Base-by-base conservation (phyloP, 1,140 invertebrate genomes). In the Contarinia nasturtii region DNA sequence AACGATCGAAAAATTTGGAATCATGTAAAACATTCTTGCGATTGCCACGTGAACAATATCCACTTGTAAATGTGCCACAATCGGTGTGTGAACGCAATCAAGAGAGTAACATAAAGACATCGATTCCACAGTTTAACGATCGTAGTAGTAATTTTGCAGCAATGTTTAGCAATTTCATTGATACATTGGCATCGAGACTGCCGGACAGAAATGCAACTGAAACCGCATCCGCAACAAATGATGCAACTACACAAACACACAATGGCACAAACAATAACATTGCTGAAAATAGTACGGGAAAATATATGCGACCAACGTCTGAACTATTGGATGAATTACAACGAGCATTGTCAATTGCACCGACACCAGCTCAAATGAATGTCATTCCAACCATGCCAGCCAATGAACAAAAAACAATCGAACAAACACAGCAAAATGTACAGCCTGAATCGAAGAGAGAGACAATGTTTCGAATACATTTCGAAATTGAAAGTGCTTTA, bases 401-500 rank as follows among this genome's bases (percentile, higher is more conserved):
- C 36, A n/a, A n/a, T n/a, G 12, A 17, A 38, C 12, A 3, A n/a
- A 38, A 5, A 5, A 38, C 18, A 7, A n/a, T n/a, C n/a, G n/a
- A n/a, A 43, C 11, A 18, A 21, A 12, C 18, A 19, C 11, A 18
- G 18, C 41, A n/a, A 43, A 18, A 7, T 5, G 41, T n/a, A 17
- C n/a, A 5, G 5, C 4, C 18, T 3, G 18, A 12, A 12, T 7
- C 17, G 11, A 12, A 18, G 18, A 18, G 4, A 19, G 20, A 3
- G 18, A 17, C 17, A 11, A 17, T 18, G n/a, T 18, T 43, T 21
- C 66, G 63, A 56, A 69, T 67, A 33, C 56, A 65, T n/a, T 55
- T 76, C 14, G 61, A 67, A 33, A 71, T 76, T 42, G 67, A 73
- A 34, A 66, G 67, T 47, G 75, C 74, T 14, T 58, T 73, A 21